Percentiles rank a stretch among this genome's conserved stretches.
Evolutionary conservation across 2,113 vertebrate genomes (phyloP).

Genomic region (Rhinopomastus cyanomelas): DNA sequence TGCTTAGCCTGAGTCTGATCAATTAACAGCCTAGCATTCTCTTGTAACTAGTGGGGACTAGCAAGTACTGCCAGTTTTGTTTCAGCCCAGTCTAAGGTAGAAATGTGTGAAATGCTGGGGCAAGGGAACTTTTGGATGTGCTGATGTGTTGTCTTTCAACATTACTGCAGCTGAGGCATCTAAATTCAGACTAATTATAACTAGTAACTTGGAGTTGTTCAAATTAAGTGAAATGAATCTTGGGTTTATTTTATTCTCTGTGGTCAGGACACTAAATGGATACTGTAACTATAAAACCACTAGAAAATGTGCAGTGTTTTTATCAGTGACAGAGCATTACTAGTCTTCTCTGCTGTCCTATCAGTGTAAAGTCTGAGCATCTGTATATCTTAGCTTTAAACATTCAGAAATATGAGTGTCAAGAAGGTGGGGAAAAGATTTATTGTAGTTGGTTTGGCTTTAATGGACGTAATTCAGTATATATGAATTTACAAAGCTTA

Average conservation of each 20-base stretch:
- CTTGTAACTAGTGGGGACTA: not conserved
- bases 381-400: not conserved
- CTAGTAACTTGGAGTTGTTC: not conserved
- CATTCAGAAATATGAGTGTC: not conserved
- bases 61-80: not conserved
- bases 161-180: not conserved
- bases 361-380: not conserved
- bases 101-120: not conserved
- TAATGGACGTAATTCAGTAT: not conserved
- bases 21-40: not conserved
- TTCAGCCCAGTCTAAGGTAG: not conserved
- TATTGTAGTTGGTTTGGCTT: not conserved
- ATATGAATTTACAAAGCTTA: not conserved
- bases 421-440: not conserved
- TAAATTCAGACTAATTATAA: not conserved
- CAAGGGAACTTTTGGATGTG: not conserved
- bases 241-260: not conserved
- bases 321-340: not conserved
- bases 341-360: not conserved
- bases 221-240: not conserved
- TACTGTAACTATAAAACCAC: not conserved
- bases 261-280: not conserved
- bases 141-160: not conserved
- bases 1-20: not conserved
- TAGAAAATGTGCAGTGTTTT: not conserved